Evolutionary conservation across 2,113 vertebrate genomes (phyloP).

Genomic region (Uria lomvia): DNA sequence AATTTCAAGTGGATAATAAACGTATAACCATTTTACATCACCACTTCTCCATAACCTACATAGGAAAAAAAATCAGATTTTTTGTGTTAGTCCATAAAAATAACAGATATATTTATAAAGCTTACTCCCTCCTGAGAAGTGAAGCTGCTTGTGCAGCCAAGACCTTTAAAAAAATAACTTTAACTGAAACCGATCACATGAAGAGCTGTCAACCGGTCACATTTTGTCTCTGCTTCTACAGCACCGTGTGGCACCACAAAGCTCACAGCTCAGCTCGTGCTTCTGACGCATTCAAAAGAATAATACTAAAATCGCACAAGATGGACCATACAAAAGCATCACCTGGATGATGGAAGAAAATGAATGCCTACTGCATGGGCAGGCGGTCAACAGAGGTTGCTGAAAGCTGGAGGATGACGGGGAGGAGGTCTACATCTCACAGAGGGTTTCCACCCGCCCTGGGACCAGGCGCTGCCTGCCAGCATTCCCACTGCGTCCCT

Average conservation of each 20-base stretch:
- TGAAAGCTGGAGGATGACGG: too few species aligned
- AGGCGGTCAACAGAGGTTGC: rapidly evolving
- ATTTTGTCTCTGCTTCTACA: background rate
- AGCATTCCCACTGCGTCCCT: background rate
- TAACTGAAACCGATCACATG: background rate
- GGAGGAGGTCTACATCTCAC: background rate
- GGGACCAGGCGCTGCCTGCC: background rate
- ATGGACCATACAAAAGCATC: background rate
- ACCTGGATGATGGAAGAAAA: background rate
- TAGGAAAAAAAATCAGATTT: rapidly evolving
- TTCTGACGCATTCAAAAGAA: background rate
- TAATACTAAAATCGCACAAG: too few species aligned
- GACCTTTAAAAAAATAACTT: too few species aligned
- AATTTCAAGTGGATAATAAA: background rate
- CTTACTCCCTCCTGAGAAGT: background rate
- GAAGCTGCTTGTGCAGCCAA: background rate
- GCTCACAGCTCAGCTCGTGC: background rate
- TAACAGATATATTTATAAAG: rapidly evolving
- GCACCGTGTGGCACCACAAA: rapidly evolving
- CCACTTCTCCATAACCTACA: background rate
- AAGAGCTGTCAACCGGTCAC: background rate
- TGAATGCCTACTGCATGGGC: background rate
- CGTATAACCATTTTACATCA: rapidly evolving
- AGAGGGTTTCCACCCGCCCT: background rate
- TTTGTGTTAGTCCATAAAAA: background rate